A percentile compares a stretch with the other conserved stretches of the same genome.
These are phyloP conservation scores for Rhagoletis pomonella DNA, from an alignment of 1,140 invertebrate genomes.

Conservation along the genomic window DNA sequence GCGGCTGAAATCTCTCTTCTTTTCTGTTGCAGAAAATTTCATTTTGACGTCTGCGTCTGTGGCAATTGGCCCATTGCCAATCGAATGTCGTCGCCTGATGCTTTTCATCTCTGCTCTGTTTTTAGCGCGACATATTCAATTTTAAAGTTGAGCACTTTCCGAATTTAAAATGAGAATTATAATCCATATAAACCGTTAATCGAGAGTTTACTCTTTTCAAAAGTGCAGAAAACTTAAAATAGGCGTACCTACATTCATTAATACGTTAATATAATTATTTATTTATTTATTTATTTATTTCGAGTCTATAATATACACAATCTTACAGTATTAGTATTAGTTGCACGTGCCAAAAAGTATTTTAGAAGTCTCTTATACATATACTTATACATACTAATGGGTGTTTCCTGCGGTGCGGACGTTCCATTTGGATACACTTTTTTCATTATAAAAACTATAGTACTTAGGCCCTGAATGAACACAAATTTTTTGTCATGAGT, in stretches of 20 bases:
- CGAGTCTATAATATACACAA: no score
- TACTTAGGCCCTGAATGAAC: no score
- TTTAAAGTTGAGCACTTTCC: constrained; percentile 44
- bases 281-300: no score
- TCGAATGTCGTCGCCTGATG: constrained; percentile 40
- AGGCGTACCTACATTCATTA: neutral
- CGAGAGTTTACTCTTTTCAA: neutral
- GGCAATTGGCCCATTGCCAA: constrained; percentile 2
- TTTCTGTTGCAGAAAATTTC: neutral
- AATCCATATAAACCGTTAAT: neutral
- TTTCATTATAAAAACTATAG: no score
- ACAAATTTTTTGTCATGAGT: no score
- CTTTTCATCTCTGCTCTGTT: constrained; percentile 25
- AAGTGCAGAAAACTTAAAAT: neutral
- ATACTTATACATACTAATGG: no score
- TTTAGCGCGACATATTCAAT: constrained; percentile 35
- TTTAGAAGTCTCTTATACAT: no score
- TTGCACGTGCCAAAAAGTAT: neutral
- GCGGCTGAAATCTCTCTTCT: neutral
- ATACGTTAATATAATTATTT: no score
- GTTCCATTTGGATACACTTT: no score
- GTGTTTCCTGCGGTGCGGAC: no score
- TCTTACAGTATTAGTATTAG: neutral
- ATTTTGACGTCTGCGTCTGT: constrained; percentile 44
- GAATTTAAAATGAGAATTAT: constrained; percentile 2